phyloP scores from a whole-genome alignment of 2,113 vertebrate species.

The Cacatua alba region DNA sequence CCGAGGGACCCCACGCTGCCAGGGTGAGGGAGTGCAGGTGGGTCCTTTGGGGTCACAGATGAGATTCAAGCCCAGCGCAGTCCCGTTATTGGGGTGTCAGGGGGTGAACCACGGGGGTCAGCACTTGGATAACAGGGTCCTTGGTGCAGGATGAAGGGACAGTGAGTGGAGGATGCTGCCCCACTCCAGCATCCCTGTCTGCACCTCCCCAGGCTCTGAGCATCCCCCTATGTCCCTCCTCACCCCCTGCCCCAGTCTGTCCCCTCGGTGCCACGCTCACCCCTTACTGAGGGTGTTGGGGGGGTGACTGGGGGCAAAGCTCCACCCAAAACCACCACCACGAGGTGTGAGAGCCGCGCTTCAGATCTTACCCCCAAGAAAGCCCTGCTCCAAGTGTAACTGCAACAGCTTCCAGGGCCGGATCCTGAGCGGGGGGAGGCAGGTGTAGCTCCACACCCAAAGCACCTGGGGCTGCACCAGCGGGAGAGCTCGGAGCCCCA shows the following conservation, averaged over 20 bases:
- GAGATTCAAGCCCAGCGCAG: neutral
- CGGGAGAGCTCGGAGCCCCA: conserved; percentile 14
- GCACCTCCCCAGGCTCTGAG: neutral
- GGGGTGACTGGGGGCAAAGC: neutral
- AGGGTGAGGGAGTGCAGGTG: fast-evolving
- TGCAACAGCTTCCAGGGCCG: neutral
- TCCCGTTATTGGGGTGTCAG: neutral
- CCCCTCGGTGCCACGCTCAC: neutral
- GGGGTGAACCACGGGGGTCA: neutral
- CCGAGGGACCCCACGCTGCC: neutral
- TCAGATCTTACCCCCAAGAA: neutral
- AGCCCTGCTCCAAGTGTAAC: conserved; percentile 16
- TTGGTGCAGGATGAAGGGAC: neutral
- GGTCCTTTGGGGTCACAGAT: neutral
- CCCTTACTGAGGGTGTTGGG: fast-evolving
- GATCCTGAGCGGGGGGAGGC: conserved; percentile 14
- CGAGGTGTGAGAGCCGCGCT: neutral
- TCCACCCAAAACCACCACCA: neutral
- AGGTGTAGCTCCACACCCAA: neutral
- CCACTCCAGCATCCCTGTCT: neutral
- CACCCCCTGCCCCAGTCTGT: neutral
- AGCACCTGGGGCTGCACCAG: neutral
- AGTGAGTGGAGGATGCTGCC: neutral
- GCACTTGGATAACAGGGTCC: neutral
- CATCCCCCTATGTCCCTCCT: neutral